Conservation (phyloP, 1,140 invertebrate genomes). For the Tigriopus japonicus region DNA sequence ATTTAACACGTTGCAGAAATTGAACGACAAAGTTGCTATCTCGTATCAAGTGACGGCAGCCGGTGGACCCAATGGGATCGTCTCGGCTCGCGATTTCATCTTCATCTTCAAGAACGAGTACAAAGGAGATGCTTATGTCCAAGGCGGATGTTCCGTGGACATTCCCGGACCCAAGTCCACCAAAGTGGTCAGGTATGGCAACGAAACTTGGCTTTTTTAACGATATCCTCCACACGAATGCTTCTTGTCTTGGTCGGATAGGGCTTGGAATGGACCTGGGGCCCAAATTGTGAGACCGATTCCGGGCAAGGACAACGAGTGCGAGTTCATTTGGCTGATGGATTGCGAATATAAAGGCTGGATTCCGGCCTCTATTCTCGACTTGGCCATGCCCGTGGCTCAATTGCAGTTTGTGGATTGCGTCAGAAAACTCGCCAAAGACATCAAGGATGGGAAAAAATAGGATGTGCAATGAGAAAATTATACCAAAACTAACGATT, state of each 20-base stretch:
- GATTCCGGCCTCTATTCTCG: neutral
- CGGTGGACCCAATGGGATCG: neutral
- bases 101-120: neutral
- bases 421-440: neutral
- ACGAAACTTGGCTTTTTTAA: too few species aligned
- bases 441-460: neutral
- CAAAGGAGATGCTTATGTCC: neutral
- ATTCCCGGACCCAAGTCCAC: neutral
- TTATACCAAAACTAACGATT: too few species aligned
- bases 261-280: neutral
- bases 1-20: neutral
- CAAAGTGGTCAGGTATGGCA: neutral
- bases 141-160: neutral
- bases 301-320: neutral
- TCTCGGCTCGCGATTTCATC: neutral
- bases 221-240: too few species aligned
- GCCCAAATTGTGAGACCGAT: neutral
- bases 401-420: neutral
- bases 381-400: neutral
- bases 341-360: neutral
- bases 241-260: too few species aligned
- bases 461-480: too few species aligned
- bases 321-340: constrained; percentile 1
- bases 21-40: neutral
- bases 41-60: neutral